Percentiles rank a stretch among this genome's conserved stretches.
Conservation (phyloP, 2,797 vertebrate genomes). For the Premnoplex brunnescens region DNA sequence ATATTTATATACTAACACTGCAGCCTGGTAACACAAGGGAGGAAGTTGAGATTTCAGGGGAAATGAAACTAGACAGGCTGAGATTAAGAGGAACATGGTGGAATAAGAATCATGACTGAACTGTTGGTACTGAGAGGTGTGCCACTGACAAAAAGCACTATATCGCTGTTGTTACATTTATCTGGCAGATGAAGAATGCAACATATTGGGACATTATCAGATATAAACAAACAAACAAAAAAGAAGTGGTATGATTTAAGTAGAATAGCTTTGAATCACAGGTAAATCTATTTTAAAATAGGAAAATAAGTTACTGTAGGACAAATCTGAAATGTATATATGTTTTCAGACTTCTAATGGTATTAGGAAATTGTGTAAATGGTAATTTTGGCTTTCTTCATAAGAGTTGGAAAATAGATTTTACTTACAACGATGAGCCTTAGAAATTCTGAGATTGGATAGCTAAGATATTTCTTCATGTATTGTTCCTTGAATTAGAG, state of each 20-base stretch:
- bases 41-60: not conserved
- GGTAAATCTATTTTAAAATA: not conserved
- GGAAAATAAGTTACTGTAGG: not conserved
- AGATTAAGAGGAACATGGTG: not conserved
- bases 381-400: not conserved
- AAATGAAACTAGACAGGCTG: conserved; percentile 20
- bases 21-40: not conserved
- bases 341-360: not conserved
- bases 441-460: not conserved
- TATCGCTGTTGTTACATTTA: not conserved
- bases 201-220: not conserved
- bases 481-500: not conserved
- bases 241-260: not conserved
- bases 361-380: not conserved
- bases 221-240: not conserved
- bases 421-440: not conserved
- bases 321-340: not conserved
- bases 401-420: not conserved
- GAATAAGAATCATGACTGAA: not conserved
- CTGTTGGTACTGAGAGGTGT: not conserved
- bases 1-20: not conserved
- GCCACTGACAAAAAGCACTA: not conserved
- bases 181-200: not conserved
- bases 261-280: not conserved
- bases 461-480: not conserved